Percentiles rank a stretch among this genome's conserved stretches.
phyloP scores from a whole-genome alignment of 1,140 invertebrate genomes.

The Apis florea region DNA sequence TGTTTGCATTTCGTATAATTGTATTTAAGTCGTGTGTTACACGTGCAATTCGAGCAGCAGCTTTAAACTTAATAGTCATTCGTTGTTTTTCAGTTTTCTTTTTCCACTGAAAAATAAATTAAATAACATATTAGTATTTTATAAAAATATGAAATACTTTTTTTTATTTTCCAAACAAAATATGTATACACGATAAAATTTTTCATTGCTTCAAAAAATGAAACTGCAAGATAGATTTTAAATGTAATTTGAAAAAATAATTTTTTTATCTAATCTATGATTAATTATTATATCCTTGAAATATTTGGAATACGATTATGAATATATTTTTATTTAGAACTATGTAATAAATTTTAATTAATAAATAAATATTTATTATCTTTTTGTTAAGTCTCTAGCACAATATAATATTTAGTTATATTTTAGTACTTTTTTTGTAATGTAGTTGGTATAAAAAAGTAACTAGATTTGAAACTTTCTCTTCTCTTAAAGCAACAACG shows the following conservation, averaged over 20 bases:
- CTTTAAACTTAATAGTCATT: constrained; percentile 85
- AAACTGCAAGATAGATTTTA: background rate
- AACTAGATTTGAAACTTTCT: background rate
- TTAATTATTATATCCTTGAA: too few relatives aligned
- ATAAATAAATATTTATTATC: background rate
- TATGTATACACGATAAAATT: background rate
- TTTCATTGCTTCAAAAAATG: background rate
- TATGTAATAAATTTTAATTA: too few relatives aligned
- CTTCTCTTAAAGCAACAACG: background rate
- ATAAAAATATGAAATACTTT: background rate
- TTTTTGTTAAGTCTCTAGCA: background rate
- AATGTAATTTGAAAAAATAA: background rate
- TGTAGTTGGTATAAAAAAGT: background rate
- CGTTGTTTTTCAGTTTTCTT: constrained; percentile 85
- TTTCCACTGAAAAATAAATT: constrained; percentile 83
- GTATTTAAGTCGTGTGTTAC: constrained; percentile 74
- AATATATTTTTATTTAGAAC: too few relatives aligned
- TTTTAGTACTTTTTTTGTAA: background rate
- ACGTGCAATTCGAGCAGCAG: constrained; percentile 82
- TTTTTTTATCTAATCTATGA: background rate
- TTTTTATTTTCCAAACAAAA: background rate
- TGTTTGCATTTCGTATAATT: constrained; percentile 59
- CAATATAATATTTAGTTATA: background rate
- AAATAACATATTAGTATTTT: background rate
- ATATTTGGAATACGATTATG: too few relatives aligned